Base-by-base conservation (phyloP, 2,797 vertebrate genomes). In the Enteromius treurensis region DNA sequence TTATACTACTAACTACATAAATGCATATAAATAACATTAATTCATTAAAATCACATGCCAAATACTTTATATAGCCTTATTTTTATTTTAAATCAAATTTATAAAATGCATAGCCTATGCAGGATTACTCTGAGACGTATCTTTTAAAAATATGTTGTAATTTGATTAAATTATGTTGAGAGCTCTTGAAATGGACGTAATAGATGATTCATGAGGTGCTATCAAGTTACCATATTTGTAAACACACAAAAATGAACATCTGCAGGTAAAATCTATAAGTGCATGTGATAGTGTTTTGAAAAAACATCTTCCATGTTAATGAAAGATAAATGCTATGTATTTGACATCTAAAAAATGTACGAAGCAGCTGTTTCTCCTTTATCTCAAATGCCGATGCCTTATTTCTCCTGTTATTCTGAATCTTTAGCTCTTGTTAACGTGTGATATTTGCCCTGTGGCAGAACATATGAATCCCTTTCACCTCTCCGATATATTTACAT, bases 401-500 rank as follows among this genome's bases (percentile, higher is more conserved):
- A 8, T 55, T 62, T 79, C 32, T 62, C 10, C 34, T 45, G 40
- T 55, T 51, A 26, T 81, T 29, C 40, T 13, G 47, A 67, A 49
- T 37, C 42, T 40, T 62, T 70, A 74, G 4, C 42, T 77, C 15
- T 49, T 80, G 53, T 80, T 78, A 60, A 58, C 26, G 40, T 32
- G 68, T 68, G 51, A 17, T 34, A 26, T 81, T 74, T 68, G 21
- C 47, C 83, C 71, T 17, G 32, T 68, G 26, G 81, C 78, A 34
- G n/a, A 79, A 80, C 64, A 68, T 58, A 17, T 8, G 90, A 91
- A 94, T 93, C 94, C 90, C 86, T 90, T 85, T 91, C 77, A 85
- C 91, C 90, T 90, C 92, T 90, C 88, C 80, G 93, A 92, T 91
- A 95, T 95, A 95, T 95, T 96, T 95, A 95, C 93, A 95, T 96